Conservation (phyloP, 2,888 invertebrate species). For the Cepaea hortensis region DNA sequence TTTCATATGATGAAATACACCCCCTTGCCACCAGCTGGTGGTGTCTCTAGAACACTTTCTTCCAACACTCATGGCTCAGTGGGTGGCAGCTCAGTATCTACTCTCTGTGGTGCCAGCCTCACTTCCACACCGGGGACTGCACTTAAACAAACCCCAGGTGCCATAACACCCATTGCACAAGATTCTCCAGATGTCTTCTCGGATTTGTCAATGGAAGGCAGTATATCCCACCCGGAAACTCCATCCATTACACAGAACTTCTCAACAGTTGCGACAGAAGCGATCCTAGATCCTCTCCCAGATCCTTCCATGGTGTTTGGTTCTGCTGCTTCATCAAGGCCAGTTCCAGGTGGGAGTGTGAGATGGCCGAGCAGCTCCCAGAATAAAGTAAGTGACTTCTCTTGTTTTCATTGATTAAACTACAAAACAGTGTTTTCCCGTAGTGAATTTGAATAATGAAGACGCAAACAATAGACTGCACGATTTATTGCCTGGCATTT, state of each 20-base stretch:
- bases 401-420: too few relatives aligned
- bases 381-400: background rate
- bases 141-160: slow-evolving; percentile 33
- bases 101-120: background rate
- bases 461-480: too few relatives aligned
- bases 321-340: slow-evolving; percentile 9
- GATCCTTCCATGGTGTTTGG: slow-evolving; percentile 46
- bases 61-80: background rate
- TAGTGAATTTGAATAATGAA: too few relatives aligned
- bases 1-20: background rate
- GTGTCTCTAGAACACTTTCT: background rate
- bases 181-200: slow-evolving; percentile 11
- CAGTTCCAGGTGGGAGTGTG: slow-evolving; percentile 35
- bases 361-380: slow-evolving; percentile 36
- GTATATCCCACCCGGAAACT: background rate
- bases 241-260: background rate
- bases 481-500: too few relatives aligned
- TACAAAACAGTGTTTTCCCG: too few relatives aligned
- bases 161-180: slow-evolving; percentile 36
- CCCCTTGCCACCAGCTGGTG: background rate
- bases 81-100: slow-evolving; percentile 11
- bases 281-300: slow-evolving; percentile 15
- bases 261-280: background rate
- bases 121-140: slow-evolving; percentile 44
- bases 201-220: slow-evolving; percentile 3